Evolutionary conservation across 2,113 vertebrate genomes (phyloP), one percentile per base, ranked within the genome.

Genomic region (Halcyon malimbica): DNA sequence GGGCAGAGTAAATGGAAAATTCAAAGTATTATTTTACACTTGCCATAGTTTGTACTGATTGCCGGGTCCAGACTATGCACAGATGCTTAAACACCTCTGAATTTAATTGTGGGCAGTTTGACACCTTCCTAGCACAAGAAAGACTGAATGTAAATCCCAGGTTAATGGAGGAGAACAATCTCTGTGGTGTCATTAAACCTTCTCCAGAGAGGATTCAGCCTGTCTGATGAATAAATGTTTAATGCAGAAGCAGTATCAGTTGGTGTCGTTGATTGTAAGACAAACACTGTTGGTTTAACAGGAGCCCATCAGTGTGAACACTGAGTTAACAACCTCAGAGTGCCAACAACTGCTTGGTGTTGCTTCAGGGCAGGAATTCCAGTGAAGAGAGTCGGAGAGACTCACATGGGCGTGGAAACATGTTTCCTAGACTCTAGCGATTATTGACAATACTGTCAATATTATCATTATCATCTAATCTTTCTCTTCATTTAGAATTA

Each of bases 131-230:
- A 92, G 44, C 50, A 48, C 39, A 37, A 67, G 82, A 86, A 88
- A 71, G 33, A n/a, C 57, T 64, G 74, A 89, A 70, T 4, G 4
- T 67, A 90, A 90, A 93, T 91, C 69, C 63, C 91, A 84, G 50
- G 71, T 93, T 94, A 94, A 87, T 97, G 90, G 93, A 91, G 75
- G n/a, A 88, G 59, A 79, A 90, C 25, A 93, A 84, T 86, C 92
- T 71, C 92, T 59, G 63, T 77, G 75, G 85, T 91, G 46, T 93
- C 76, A 74, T 95, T 90, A 95, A 88, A 74, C 75, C 79, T 92
- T 80, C 56, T 81, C 35, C 44, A 67, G 76, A 42, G 42, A 46
- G 60, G 69, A 26, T 87, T 83, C 79, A 77, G 44, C 10, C 31
- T 74, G 73, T 17, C 57, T 28, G 3, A 50, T 87, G 90, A 92